These are phyloP conservation scores for Lasioglossum pauxillum DNA, from an alignment of 2,888 invertebrate species.

Conservation along the genomic window DNA sequence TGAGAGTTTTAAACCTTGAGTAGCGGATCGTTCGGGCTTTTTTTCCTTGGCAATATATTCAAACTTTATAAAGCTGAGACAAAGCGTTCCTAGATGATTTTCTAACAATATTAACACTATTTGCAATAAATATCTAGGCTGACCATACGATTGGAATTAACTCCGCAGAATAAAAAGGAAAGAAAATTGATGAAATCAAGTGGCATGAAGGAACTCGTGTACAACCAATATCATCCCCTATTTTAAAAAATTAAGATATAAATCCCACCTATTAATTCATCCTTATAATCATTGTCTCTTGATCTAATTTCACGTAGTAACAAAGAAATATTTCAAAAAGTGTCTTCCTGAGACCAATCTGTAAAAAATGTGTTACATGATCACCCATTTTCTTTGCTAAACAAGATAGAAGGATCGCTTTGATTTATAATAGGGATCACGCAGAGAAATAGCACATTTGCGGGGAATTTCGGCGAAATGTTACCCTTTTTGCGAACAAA, in stretches of 20 bases:
- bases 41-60: neutral
- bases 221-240: no score
- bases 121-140: neutral
- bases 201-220: no score
- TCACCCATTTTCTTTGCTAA: neutral
- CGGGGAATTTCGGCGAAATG: slow-evolving; percentile 15
- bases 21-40: neutral
- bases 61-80: neutral
- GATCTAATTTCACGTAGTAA: no score
- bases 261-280: no score
- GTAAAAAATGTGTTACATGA: neutral
- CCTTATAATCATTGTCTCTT: no score
- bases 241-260: no score
- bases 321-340: neutral
- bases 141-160: neutral
- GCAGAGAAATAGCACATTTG: neutral
- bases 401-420: no score
- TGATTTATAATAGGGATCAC: slow-evolving; percentile 13
- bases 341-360: neutral
- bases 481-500: slow-evolving; percentile 17
- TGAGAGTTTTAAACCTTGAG: neutral
- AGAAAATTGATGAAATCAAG: no score
- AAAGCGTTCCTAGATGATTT: neutral
- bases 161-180: no score
- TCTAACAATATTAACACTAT: neutral